phyloP scores from a whole-genome alignment of 2,113 vertebrate species.

The Nansenia antarctica region DNA sequence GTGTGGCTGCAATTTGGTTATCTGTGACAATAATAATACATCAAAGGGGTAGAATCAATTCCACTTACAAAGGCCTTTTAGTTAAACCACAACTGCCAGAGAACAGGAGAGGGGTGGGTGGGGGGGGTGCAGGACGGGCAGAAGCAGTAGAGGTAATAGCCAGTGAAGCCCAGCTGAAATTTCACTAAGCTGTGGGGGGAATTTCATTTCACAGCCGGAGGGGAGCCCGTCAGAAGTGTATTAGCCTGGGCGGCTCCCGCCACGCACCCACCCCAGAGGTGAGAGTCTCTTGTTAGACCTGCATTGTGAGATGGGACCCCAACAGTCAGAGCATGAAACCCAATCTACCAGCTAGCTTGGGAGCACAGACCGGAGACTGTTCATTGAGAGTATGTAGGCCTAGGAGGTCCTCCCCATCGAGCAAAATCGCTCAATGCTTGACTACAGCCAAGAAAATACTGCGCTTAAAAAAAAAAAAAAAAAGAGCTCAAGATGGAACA shows the following conservation, averaged over 20 bases:
- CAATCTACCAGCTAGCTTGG: constrained; percentile 28
- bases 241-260: constrained; percentile 21
- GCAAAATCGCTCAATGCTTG: constrained; percentile 39
- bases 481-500: neutral
- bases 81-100: neutral
- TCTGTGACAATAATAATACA: constrained; percentile 19
- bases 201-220: constrained; percentile 27
- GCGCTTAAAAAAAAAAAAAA: neutral
- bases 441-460: neutral
- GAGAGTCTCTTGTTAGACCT: constrained; percentile 37
- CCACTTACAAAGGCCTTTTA: constrained; percentile 9
- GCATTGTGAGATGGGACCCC: constrained; percentile 45
- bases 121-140: neutral
- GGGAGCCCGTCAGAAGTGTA: constrained; percentile 28
- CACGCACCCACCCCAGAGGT: constrained; percentile 29
- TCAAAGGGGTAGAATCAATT: constrained; percentile 32
- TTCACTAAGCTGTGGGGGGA: constrained; percentile 28
- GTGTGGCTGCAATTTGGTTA: constrained; percentile 18
- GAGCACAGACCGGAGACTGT: constrained; percentile 13
- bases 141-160: constrained; percentile 3
- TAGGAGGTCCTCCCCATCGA: neutral
- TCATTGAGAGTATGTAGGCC: neutral
- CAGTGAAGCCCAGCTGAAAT: constrained; percentile 2
- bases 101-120: neutral
- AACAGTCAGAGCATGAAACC: constrained; percentile 40